Base-by-base conservation (phyloP, 2,888 invertebrate species). In the Tubiluchus corallicola region DNA sequence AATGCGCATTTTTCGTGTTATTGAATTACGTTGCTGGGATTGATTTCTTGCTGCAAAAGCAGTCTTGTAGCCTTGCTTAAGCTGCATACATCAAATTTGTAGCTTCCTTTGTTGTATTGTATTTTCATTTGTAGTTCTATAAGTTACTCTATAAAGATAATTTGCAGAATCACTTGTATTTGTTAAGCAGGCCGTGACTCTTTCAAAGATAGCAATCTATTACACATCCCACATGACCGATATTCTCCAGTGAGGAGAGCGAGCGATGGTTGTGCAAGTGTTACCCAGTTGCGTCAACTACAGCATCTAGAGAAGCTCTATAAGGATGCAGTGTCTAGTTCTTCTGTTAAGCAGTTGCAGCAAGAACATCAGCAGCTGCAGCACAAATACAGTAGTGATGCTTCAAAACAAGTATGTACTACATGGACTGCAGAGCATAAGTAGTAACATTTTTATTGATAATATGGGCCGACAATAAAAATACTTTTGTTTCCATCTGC, bases 231-330 rank as follows among this genome's bases (percentile, higher is more conserved):
- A 20, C 66, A 74, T 38, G 84, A 84, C 61, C 67, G 88, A 17
- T 90, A 83, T 62, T 87, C 87, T 50, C 90, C 88, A 0, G 87
- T 88, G 13, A 73, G 92, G 1, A 71, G 90, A 50, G 85, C 87
- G 4, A 82, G 81, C 48, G 90, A 90, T 61, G 80, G 82, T 40
- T 76, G 62, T 40, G 55, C 65, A 9, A 58, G 56, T 47, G 50
- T 61, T 37, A 46, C 49, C 16, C 53, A 53, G 45, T 57, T 57
- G 45, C 54, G 62, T 44, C n/a, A n/a, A n/a, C n/a, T n/a, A n/a
- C 49, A 57, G 2, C 62, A 65, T 46, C 55, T 65, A 38, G 66
- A 66, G 50, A 59, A 43, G 60, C 66, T 70, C 13, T 68, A 67
- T 40, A 67, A 72, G 51, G 75, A 75, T 40, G 70, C 74, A 54